Percentiles rank a stretch among this genome's conserved stretches.
phyloP scores from a whole-genome alignment of 2,888 invertebrate genomes.

The Rhamphomyia laevipes region DNA sequence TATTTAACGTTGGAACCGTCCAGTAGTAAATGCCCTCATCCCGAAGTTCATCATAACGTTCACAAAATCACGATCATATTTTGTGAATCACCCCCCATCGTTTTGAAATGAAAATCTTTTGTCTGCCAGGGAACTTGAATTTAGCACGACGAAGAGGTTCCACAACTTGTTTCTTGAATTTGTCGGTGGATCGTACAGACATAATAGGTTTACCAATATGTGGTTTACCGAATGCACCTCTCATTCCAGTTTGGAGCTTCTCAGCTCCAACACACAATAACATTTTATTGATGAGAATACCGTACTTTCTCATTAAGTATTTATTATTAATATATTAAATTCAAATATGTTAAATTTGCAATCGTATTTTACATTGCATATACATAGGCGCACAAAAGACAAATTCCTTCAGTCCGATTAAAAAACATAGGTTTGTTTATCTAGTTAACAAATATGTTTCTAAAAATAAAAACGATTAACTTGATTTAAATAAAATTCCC shows the following conservation, averaged over 20 bases:
- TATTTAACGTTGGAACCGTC: conserved; percentile 96
- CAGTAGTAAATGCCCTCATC: conserved; percentile 69
- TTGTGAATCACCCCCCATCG: conserved; percentile 99
- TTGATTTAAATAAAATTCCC: too few relatives aligned
- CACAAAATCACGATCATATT: conserved; percentile 89
- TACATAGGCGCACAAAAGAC: too few relatives aligned
- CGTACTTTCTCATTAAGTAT: too few relatives aligned
- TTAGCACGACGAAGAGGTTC: conserved; percentile 99
- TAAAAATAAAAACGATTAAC: too few relatives aligned
- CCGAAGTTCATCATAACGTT: conserved; percentile 76
- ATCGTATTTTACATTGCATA: too few relatives aligned
- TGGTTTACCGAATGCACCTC: conserved; percentile 98
- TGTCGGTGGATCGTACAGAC: conserved; percentile 93
- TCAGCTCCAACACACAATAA: conserved; percentile 99
- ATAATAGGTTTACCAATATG: conserved; percentile 98
- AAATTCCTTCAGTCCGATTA: too few relatives aligned
- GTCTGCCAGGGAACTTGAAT: conserved; percentile 99
- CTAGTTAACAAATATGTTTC: too few relatives aligned
- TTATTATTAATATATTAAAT: too few relatives aligned
- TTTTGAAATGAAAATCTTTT: conserved; percentile 97
- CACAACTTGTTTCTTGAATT: conserved; percentile 89
- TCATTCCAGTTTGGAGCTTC: conserved; percentile 99
- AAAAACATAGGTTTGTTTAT: too few relatives aligned
- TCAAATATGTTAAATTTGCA: too few relatives aligned
- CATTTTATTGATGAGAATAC: conserved; percentile 99